These are phyloP conservation scores for Dusona sp. DNA, from an alignment of 2,888 invertebrate genomes.

Conservation along the genomic window DNA sequence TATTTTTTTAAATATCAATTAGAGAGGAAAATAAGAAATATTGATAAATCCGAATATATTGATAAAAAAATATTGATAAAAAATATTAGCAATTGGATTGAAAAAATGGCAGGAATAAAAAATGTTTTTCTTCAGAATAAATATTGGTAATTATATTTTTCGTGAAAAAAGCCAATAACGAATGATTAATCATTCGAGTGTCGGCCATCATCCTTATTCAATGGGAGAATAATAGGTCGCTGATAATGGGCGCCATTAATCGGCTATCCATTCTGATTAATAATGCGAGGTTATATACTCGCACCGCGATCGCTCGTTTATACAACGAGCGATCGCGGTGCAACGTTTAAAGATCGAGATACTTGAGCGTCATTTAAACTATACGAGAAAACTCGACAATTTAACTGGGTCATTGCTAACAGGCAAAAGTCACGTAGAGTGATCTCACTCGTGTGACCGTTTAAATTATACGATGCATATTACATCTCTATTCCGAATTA, in stretches of 20 bases:
- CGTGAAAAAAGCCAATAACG: neutral
- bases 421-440: slow-evolving; percentile 77
- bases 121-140: too few relatives aligned
- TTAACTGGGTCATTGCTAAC: slow-evolving; percentile 82
- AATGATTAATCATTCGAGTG: slow-evolving; percentile 4
- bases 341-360: slow-evolving; percentile 50
- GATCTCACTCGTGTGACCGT: slow-evolving; percentile 68
- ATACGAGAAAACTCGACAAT: slow-evolving; percentile 73
- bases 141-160: neutral
- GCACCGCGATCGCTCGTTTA: too few relatives aligned
- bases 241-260: slow-evolving; percentile 29
- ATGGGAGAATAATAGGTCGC: neutral
- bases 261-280: slow-evolving; percentile 20
- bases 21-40: too few relatives aligned
- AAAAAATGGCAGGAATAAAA: too few relatives aligned
- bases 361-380: slow-evolving; percentile 69
- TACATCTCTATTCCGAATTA: slow-evolving; percentile 38
- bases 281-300: slow-evolving; percentile 14
- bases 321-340: slow-evolving; percentile 24
- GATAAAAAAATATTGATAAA: too few relatives aligned
- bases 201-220: neutral
- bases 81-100: too few relatives aligned
- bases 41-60: too few relatives aligned
- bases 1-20: too few relatives aligned
- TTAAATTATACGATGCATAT: slow-evolving; percentile 41